These are phyloP conservation scores for Ptilonorhynchus violaceus DNA, from an alignment of 2,113 vertebrate species.

Conservation along the genomic window DNA sequence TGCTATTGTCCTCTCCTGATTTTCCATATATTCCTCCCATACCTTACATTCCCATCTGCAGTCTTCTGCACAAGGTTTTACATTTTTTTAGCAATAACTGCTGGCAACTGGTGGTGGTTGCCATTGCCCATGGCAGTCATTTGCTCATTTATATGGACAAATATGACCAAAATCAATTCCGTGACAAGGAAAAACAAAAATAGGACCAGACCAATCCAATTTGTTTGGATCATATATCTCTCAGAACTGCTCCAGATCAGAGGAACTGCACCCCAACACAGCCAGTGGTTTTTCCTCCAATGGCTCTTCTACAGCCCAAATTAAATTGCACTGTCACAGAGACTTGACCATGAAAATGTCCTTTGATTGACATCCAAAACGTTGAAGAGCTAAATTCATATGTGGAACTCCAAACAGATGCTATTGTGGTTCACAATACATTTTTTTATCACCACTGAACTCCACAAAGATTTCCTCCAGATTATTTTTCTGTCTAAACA, in stretches of 20 bases:
- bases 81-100: not conserved
- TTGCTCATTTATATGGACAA: not conserved
- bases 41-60: not conserved
- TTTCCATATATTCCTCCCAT: not conserved
- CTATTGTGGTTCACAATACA: not conserved
- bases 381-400: not conserved
- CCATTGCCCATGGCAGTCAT: not conserved
- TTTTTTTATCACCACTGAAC: not conserved
- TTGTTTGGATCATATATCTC: not conserved
- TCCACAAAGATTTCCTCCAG: not conserved
- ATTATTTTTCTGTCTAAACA: not conserved
- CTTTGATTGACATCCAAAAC: rapidly evolving
- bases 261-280: not conserved
- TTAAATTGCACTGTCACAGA: not conserved
- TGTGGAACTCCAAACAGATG: not conserved
- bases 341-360: not conserved
- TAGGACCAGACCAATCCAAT: not conserved
- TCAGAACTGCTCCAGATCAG: not conserved
- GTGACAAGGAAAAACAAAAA: not conserved
- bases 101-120: not conserved
- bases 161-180: not conserved
- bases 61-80: not conserved
- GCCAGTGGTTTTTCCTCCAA: not conserved
- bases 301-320: not conserved
- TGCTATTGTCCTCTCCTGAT: not conserved